A percentile compares a stretch with the other conserved stretches of the same genome.
Evolutionary conservation across 2,888 invertebrate species (phyloP).

Genomic region (Stegana nigrithorax): DNA sequence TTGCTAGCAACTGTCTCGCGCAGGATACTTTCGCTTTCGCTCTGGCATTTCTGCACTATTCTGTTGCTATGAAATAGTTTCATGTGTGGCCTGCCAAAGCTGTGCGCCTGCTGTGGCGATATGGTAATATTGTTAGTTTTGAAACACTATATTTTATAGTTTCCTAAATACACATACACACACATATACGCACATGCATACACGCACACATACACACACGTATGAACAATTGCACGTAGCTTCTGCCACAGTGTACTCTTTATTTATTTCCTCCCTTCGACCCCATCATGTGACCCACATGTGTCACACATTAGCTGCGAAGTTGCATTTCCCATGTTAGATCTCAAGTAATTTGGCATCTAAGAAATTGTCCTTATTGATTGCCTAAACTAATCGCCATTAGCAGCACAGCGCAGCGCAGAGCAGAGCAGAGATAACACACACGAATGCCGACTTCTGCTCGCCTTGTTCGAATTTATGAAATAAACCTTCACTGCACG

Average conservation of each 20-base stretch:
- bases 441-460: constrained; percentile 38
- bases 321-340: no score
- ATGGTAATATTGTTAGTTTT: constrained; percentile 68
- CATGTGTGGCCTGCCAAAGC: constrained; percentile 37
- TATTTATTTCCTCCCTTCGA: no score
- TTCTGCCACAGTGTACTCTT: neutral
- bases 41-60: constrained; percentile 2
- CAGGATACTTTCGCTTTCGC: constrained; percentile 47
- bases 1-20: constrained; percentile 44
- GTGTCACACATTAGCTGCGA: no score
- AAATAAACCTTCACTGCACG: constrained; percentile 57
- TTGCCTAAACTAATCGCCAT: no score
- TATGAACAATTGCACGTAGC: no score
- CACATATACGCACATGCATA: neutral
- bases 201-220: neutral
- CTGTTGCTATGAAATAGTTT: constrained; percentile 44
- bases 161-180: constrained; percentile 40
- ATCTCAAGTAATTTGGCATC: no score
- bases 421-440: neutral
- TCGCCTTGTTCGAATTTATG: constrained; percentile 58
- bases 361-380: no score
- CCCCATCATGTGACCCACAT: no score
- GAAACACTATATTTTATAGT: constrained; percentile 61
- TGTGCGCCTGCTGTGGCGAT: constrained; percentile 61
- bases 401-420: no score